A percentile compares a stretch with the other conserved stretches of the same genome.
These are phyloP conservation scores for Apoda limacodes DNA, from an alignment of 2,888 invertebrate genomes.

Conservation along the genomic window DNA sequence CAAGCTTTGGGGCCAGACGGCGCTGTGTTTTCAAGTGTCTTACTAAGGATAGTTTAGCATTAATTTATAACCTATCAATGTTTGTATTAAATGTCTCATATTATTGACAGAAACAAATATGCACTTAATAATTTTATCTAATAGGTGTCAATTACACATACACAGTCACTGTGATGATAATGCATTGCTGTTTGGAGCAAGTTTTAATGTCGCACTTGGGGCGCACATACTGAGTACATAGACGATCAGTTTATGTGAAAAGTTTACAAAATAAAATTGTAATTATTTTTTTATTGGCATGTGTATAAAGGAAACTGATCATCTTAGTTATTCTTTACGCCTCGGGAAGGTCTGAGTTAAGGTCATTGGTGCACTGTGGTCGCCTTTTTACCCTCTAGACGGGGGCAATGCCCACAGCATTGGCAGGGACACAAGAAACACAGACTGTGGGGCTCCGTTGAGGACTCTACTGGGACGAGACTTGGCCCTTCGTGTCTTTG, in stretches of 20 bases:
- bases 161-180: slow-evolving; percentile 45
- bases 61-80: too few relatives aligned
- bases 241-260: slow-evolving; percentile 19
- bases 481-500: slow-evolving; percentile 60
- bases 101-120: too few relatives aligned
- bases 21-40: too few relatives aligned
- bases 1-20: too few relatives aligned
- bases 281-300: neutral
- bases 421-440: slow-evolving; percentile 78
- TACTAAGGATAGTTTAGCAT: too few relatives aligned
- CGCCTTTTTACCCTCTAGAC: slow-evolving; percentile 68
- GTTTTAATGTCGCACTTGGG: slow-evolving; percentile 80
- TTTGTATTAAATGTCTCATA: too few relatives aligned
- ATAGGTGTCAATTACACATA: neutral
- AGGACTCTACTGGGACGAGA: slow-evolving; percentile 63
- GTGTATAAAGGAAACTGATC: slow-evolving; percentile 9
- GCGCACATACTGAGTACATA: slow-evolving; percentile 73
- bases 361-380: slow-evolving; percentile 38
- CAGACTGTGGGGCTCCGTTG: slow-evolving; percentile 46
- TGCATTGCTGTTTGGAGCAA: slow-evolving; percentile 47
- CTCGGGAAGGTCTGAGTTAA: slow-evolving; percentile 87
- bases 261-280: slow-evolving; percentile 5
- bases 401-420: slow-evolving; percentile 71
- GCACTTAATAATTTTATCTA: neutral
- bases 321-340: slow-evolving; percentile 48